Conservation (phyloP, 2,113 vertebrate species). For the Ciconia stormi region DNA sequence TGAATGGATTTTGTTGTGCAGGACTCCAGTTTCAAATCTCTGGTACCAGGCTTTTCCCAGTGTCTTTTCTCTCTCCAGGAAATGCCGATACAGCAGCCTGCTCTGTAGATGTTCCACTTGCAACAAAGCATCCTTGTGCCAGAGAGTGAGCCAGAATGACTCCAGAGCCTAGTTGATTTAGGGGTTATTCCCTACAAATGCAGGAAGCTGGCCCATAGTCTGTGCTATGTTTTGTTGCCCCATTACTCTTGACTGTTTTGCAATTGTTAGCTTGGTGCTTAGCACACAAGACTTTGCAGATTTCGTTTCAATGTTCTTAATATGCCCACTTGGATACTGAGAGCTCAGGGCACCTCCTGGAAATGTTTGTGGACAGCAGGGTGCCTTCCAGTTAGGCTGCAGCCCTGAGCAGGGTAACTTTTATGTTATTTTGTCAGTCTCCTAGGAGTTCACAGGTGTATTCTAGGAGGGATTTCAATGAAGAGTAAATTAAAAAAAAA, state of each 20-base stretch:
- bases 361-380: background rate
- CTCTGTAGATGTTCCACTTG: background rate
- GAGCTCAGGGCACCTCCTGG: background rate
- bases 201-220: background rate
- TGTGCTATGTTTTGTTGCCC: background rate
- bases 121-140: background rate
- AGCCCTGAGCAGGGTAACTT: background rate
- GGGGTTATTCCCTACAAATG: background rate
- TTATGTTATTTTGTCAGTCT: fast-evolving
- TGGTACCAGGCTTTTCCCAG: background rate
- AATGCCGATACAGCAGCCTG: fast-evolving
- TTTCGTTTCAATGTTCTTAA: background rate
- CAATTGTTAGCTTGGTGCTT: background rate
- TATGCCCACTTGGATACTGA: background rate
- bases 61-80: background rate
- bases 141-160: background rate
- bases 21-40: too few relatives aligned
- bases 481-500: background rate
- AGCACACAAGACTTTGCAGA: background rate
- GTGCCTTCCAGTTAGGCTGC: background rate
- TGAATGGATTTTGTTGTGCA: background rate
- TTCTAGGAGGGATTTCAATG: background rate
- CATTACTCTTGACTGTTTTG: background rate
- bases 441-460: background rate
- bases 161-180: background rate